Evolutionary conservation across 2,797 vertebrate species (phyloP), one percentile per base, ranked within the genome.

Genomic region (Cyprinella venusta): DNA sequence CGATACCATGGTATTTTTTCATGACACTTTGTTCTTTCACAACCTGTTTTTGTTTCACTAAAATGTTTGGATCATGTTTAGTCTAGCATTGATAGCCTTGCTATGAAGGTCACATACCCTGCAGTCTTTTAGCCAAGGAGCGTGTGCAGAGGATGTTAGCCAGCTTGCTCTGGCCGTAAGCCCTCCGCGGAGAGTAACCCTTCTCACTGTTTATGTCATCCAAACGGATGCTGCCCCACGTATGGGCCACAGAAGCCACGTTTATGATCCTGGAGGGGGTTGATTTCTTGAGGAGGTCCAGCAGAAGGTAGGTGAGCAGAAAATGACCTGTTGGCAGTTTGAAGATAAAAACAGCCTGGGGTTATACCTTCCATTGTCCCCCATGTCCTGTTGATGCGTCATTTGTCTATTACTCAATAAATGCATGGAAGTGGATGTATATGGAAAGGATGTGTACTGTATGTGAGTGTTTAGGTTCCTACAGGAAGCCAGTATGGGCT

Each of bases 161-260:
- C 88, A 99, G 81, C 78, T 99, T 99, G 95, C 97, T 99, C 89
- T 98, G 96, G 7, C 96, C 96, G 5, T 99, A 99, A 9, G 97
- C 97, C 10, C 96, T 94, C 84, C 94, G 91, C 0, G 93, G 69
- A 0, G 90, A 92, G 59, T 99, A 98, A 87, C 92, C 93, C 85
- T 90, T 95, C 89, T 98, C 96, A 0, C 97, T 96, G 4, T 98
- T 96, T 71, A 98, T 95, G 86, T 99, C 96, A 0, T 97, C 95
- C 87, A 98, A 95, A 64, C 85, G 91, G 76, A 98, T 96, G 52
- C 91, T 92, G 16, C 96, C 96, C 72, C 94, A 92, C 0, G 91
- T 95, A 88, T 98, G 97, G 78, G 95, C 97, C 76, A 97, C 84
- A 0, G 97, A 98, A 9, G 97, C 96, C 86, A 99, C 94, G 0